phyloP scores from a whole-genome alignment of 2,888 invertebrate genomes.

The Eutolmus rufibarbis region DNA sequence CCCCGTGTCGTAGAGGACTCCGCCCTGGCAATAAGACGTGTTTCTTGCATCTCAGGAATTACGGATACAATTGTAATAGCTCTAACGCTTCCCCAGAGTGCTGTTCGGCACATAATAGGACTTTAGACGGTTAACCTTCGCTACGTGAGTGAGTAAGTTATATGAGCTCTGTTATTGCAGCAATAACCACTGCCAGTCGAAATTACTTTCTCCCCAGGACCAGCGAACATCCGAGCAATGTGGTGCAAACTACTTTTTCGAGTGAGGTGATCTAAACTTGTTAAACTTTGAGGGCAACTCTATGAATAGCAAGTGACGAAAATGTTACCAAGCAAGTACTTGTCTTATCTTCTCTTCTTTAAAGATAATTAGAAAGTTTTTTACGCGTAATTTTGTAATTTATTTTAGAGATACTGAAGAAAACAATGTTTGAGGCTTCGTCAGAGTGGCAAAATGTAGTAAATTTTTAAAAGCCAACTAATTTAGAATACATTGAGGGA shows the following conservation, averaged over 20 bases:
- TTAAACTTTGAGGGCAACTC: constrained; percentile 5
- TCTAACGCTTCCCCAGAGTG: constrained; percentile 56
- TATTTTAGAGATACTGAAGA: background rate
- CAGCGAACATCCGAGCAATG: background rate
- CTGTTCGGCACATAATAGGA: constrained; percentile 59
- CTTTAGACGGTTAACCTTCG: constrained; percentile 55
- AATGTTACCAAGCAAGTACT: background rate
- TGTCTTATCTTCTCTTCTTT: background rate
- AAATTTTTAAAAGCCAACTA: background rate
- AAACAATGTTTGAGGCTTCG: background rate
- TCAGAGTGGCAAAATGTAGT: background rate
- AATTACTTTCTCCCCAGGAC: constrained; percentile 24
- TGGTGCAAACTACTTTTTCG: background rate
- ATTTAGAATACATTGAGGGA: too few species aligned
- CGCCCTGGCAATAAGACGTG: constrained; percentile 10
- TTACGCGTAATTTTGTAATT: background rate
- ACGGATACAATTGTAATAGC: constrained; percentile 57
- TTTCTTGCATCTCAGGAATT: constrained; percentile 42
- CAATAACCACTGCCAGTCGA: constrained; percentile 24
- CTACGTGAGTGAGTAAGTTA: constrained; percentile 30
- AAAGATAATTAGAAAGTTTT: background rate
- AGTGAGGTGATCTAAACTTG: constrained; percentile 1
- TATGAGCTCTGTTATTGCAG: constrained; percentile 37
- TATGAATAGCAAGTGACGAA: background rate
- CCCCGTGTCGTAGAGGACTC: background rate